Evolutionary conservation across 2,113 vertebrate genomes (phyloP).

Genomic region (Gnathonemus longibarbis): DNA sequence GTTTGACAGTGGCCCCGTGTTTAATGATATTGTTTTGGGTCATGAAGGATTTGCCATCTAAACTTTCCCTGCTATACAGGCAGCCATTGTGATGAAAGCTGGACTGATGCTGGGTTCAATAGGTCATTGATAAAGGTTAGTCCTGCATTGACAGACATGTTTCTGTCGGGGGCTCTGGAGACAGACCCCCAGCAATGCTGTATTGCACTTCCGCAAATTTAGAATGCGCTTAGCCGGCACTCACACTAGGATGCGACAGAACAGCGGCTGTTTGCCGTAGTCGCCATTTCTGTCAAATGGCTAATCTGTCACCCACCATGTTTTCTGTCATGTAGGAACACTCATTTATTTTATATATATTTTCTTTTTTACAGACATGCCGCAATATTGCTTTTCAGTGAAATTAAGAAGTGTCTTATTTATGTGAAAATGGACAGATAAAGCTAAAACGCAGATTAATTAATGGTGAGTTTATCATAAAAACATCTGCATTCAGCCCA

Average conservation of each 20-base stretch:
- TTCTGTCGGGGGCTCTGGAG: not conserved
- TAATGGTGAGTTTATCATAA: not conserved
- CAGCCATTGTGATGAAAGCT: not conserved
- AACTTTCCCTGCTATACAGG: not conserved
- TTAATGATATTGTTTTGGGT: not conserved
- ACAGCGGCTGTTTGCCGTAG: not conserved
- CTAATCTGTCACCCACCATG: not conserved
- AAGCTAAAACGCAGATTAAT: not conserved
- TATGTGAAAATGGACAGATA: not conserved
- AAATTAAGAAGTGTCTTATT: not conserved
- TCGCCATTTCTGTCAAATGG: not conserved
- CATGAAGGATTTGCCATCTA: not conserved
- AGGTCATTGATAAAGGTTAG: not conserved
- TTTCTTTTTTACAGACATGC: not conserved
- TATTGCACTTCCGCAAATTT: not conserved
- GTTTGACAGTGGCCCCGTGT: not conserved
- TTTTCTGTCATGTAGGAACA: not conserved
- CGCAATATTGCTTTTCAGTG: not conserved
- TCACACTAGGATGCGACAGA: not conserved
- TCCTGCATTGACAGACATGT: not conserved
- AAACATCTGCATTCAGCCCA: not conserved
- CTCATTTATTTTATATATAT: not conserved
- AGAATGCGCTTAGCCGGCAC: not conserved
- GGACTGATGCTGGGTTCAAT: not conserved
- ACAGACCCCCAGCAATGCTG: not conserved